These are phyloP conservation scores for Coelopa pilipes DNA, from an alignment of 2,888 invertebrate genomes.

Conservation along the genomic window DNA sequence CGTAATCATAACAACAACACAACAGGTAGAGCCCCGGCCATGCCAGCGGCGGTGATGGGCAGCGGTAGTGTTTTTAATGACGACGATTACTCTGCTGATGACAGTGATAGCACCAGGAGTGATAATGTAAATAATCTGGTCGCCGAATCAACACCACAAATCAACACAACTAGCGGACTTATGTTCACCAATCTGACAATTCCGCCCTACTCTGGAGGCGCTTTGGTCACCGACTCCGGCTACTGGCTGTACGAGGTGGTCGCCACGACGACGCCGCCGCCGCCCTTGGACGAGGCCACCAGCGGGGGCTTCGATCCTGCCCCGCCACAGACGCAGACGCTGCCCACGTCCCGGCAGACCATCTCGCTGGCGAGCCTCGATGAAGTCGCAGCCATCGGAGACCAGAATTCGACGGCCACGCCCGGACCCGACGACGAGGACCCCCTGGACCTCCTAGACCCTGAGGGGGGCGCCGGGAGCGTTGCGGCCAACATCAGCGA, in stretches of 20 bases:
- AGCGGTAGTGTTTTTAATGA: constrained; percentile 21
- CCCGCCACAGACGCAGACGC: neutral
- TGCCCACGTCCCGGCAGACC: neutral
- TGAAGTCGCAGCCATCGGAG: neutral
- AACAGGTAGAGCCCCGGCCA: neutral
- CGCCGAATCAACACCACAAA: constrained; percentile 13
- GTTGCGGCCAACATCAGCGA: constrained; percentile 34
- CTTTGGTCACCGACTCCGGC: no score
- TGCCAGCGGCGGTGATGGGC: constrained; percentile 15
- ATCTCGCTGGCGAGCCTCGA: neutral
- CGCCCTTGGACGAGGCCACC: neutral
- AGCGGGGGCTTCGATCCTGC: constrained; percentile 3
- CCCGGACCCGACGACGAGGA: no score
- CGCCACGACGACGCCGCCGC: no score
- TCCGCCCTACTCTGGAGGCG: no score
- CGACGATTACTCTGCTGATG: constrained; percentile 11
- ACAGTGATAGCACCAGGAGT: constrained; percentile 18
- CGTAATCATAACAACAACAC: neutral
- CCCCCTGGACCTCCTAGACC: no score
- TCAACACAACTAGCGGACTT: neutral
- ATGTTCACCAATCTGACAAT: constrained; percentile 14
- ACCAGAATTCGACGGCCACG: constrained; percentile 9
- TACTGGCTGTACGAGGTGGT: constrained; percentile 2
- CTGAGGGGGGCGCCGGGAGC: no score
- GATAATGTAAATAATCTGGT: constrained; percentile 3